Percentiles rank a stretch among this genome's conserved stretches.
Evolutionary conservation across 2,888 invertebrate genomes (phyloP).

Genomic region (Gisinianus flammeolus): DNA sequence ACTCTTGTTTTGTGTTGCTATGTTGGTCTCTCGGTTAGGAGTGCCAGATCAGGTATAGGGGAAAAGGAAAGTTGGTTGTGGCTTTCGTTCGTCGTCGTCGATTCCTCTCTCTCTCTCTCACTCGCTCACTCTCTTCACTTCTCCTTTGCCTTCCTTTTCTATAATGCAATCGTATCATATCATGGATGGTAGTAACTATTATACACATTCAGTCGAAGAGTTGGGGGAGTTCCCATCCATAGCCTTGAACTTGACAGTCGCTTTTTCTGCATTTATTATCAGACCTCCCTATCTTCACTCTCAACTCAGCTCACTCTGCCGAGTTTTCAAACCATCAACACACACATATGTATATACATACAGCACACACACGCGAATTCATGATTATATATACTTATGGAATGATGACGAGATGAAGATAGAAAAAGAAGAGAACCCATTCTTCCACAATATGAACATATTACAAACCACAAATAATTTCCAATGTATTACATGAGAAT

Average conservation of each 20-base stretch:
- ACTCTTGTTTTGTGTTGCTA: no score
- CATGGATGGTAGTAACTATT: neutral
- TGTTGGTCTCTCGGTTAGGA: constrained; percentile 31
- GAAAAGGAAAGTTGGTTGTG: constrained; percentile 18
- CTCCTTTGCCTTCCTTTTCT: neutral
- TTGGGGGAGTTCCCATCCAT: constrained; percentile 24
- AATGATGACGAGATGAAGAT: neutral
- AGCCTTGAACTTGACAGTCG: constrained; percentile 32
- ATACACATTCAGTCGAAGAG: constrained; percentile 1
- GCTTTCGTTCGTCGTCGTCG: neutral
- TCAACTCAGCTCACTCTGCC: no score
- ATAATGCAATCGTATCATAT: no score
- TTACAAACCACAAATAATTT: neutral
- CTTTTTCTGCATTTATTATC: constrained; percentile 28
- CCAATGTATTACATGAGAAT: neutral
- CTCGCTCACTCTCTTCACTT: no score
- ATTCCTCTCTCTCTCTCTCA: no score
- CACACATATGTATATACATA: neutral
- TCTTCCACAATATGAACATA: neutral
- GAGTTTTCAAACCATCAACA: neutral
- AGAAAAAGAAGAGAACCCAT: neutral
- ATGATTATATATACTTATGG: no score
- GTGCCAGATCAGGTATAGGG: constrained; percentile 22
- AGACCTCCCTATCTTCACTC: constrained; percentile 11
- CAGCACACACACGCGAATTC: neutral